Base-by-base conservation (phyloP, 2,113 vertebrate genomes). In the Tachysurus vachellii region DNA sequence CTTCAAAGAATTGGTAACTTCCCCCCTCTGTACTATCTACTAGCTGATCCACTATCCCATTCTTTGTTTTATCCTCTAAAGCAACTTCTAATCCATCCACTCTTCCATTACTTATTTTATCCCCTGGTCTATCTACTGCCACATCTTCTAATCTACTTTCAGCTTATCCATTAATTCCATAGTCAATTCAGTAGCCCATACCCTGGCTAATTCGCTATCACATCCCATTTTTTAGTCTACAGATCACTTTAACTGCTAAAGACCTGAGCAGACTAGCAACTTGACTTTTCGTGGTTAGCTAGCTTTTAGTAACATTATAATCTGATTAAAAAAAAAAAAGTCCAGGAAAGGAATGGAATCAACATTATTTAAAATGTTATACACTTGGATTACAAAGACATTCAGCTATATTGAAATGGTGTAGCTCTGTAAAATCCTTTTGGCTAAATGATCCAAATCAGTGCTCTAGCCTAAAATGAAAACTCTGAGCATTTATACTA, bases 11-110 rank as follows among this genome's bases (percentile, higher is more conserved):
- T n/a, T 57, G 28, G 28, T 77, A 23, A 77, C 47, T 16, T 50
- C 19, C 19, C 44, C 19, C 42, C 42, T 36, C 66, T 19, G 21
- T 26, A 12, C 8, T 26, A 77, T 53, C 47, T 13, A 16, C 26
- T 54, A 77, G 54, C 54, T 80, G 57, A 57, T 57, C 77, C 76
- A 17, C 76, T 56, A 54, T 31, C 77, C 6, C 77, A 21, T 11
- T 28, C 77, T 10, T 31, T 79, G 50, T 79, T 79, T 56, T 28
- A 56, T 79, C 50, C 42, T 79, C n/a, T 6, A 77, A 12, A 26
- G 73, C 73, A 77, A 77, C 21, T 77, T 79, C 53, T 57, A 80
- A 80, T 80, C 77, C 77, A 80, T 10, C 9, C 28, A 57, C n/a
- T 59, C 54, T 0, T 36, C 77, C n/a, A 80, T 80, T 80, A 59